A percentile compares a stretch with the other conserved stretches of the same genome.
Conservation (phyloP, 2,113 vertebrate species). For the Melierax canorus region DNA sequence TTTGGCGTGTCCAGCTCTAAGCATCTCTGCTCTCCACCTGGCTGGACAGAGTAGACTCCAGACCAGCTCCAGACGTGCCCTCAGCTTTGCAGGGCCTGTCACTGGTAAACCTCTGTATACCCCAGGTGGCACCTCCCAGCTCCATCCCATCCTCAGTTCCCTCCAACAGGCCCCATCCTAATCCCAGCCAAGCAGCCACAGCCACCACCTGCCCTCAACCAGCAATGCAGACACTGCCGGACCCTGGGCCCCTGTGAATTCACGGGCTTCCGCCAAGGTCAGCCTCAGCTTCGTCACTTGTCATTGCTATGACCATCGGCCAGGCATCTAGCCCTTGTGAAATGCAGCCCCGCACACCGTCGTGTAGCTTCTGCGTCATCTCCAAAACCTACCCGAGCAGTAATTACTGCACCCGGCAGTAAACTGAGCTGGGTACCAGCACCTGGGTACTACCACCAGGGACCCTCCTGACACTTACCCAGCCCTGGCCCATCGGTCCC, state of each 20-base stretch:
- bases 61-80: neutral
- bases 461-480: neutral
- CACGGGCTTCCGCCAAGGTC: neutral
- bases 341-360: fast-evolving
- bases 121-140: neutral
- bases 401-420: neutral
- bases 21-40: neutral
- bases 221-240: fast-evolving
- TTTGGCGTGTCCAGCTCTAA: neutral
- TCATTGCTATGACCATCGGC: neutral
- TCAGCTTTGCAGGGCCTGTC: neutral
- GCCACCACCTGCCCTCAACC: neutral
- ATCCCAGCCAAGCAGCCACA: fast-evolving
- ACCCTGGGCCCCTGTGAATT: fast-evolving
- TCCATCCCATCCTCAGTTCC: neutral
- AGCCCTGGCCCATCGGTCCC: neutral
- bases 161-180: neutral
- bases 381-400: neutral
- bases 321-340: too few relatives aligned
- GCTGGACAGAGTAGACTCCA: neutral
- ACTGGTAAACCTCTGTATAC: neutral
- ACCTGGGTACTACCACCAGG: neutral
- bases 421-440: neutral
- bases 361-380: neutral
- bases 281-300: neutral